Evolutionary conservation across 2,113 vertebrate genomes (phyloP).

Genomic region (Sinocyclocheilus anshuiensis): DNA sequence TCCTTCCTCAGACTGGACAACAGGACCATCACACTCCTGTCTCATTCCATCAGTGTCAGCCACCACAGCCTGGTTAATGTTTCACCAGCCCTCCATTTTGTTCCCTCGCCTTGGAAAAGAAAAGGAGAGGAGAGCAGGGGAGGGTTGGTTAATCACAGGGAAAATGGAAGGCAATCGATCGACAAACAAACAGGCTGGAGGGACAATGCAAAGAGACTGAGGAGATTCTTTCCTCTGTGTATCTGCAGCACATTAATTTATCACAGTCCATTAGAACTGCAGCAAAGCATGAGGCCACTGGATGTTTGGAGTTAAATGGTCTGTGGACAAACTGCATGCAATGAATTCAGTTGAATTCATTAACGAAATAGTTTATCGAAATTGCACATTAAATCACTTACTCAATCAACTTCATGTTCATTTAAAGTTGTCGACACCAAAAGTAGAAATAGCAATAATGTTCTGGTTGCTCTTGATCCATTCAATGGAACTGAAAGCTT

Average conservation of each 20-base stretch:
- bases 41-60: slow-evolving; percentile 72
- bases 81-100: slow-evolving; percentile 65
- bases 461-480: not conserved
- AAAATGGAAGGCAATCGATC: slow-evolving; percentile 72
- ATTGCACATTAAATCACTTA: not conserved
- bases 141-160: slow-evolving; percentile 68
- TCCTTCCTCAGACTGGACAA: slow-evolving; percentile 68
- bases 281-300: not conserved
- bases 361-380: not conserved
- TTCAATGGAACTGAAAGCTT: not conserved
- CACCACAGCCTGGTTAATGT: slow-evolving; percentile 73
- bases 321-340: not conserved
- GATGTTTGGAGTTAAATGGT: slow-evolving; percentile 9
- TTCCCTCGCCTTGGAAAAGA: slow-evolving; percentile 42
- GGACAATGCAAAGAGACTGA: slow-evolving; percentile 53
- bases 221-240: slow-evolving; percentile 61
- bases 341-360: not conserved
- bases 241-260: slow-evolving; percentile 64
- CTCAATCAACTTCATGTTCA: not conserved
- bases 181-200: slow-evolving; percentile 69
- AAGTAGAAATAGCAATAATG: not conserved
- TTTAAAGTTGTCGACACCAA: not conserved
- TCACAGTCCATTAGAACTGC: slow-evolving; percentile 67
- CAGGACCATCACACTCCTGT: slow-evolving; percentile 69
- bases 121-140: slow-evolving; percentile 46